Evolutionary conservation across 2,113 vertebrate genomes (phyloP).

Genomic region (Upupa epops): DNA sequence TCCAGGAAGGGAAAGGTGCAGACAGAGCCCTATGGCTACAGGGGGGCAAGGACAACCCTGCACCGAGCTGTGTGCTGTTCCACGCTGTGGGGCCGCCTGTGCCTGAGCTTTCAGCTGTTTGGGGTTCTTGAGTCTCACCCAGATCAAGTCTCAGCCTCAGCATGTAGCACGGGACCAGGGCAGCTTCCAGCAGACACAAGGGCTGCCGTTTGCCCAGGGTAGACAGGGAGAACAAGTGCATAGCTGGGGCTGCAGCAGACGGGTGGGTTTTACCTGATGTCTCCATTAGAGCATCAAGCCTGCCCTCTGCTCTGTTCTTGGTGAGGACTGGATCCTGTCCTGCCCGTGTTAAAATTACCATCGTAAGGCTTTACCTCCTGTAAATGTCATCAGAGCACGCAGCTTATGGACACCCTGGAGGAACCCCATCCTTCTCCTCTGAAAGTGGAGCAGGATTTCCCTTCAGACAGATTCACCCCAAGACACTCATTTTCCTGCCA

Average conservation of each 20-base stretch:
- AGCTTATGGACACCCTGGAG: not conserved
- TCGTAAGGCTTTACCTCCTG: not conserved
- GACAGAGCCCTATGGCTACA: not conserved
- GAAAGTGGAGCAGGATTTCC: not conserved
- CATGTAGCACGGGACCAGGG: not conserved
- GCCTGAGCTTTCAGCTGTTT: not conserved
- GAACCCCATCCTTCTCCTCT: not conserved
- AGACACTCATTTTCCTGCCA: not conserved
- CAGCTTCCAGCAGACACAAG: not conserved
- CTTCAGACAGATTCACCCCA: not conserved
- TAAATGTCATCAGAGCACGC: constrained; percentile 16
- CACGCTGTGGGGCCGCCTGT: not conserved
- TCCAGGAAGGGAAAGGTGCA: not conserved
- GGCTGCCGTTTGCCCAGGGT: not conserved
- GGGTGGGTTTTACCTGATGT: not conserved
- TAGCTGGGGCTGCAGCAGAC: accelerated
- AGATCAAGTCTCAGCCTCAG: not conserved
- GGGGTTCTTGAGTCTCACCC: not conserved
- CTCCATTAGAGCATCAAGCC: not conserved
- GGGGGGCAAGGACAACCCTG: not conserved
- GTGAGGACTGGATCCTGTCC: not conserved
- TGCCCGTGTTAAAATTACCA: not conserved
- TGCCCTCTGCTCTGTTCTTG: not conserved
- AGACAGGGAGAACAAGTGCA: not conserved
- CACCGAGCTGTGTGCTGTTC: not conserved